These are phyloP conservation scores for Theonella swinhoei DNA, from an alignment of 37 sponge, comb jelly and placozoan genomes.

Conservation along the genomic window DNA sequence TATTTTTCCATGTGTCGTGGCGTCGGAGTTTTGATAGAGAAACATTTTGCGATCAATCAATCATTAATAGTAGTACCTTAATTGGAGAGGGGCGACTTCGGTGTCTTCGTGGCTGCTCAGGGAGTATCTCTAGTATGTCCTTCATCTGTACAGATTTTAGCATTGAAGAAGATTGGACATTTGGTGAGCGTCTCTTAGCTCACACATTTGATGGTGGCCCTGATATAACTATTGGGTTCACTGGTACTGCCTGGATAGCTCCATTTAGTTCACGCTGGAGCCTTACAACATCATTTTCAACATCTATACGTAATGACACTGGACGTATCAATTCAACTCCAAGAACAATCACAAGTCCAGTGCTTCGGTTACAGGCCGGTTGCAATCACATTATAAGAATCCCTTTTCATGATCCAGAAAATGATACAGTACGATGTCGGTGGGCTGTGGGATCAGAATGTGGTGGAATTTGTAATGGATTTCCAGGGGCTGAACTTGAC, in stretches of 20 bases:
- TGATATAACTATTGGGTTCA: too few species aligned
- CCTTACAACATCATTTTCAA: too few species aligned
- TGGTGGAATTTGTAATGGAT: constrained; percentile 46
- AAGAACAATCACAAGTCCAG: constrained; percentile 47
- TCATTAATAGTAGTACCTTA: neutral
- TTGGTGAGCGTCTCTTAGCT: constrained; percentile 20
- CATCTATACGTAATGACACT: constrained; percentile 60
- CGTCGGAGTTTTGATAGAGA: neutral
- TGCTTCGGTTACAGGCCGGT: constrained; percentile 40
- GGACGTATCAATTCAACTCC: constrained; percentile 63
- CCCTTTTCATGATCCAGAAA: constrained; percentile 38
- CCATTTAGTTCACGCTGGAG: too few species aligned
- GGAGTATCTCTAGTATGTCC: constrained; percentile 2
- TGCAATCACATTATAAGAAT: constrained; percentile 56
- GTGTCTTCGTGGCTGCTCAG: constrained; percentile 31
- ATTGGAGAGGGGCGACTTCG: constrained; percentile 1
- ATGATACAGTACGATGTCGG: constrained; percentile 43
- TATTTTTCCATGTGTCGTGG: constrained; percentile 21
- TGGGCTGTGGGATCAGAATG: constrained; percentile 46
- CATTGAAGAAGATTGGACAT: constrained; percentile 51
- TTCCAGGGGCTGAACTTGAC: constrained; percentile 52
- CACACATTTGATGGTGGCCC: too few species aligned
- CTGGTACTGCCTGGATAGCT: too few species aligned
- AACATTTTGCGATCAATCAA: neutral
- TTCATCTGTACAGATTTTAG: constrained; percentile 57